Conservation (phyloP, 1,140 invertebrate species). For the Babylonia areolata region DNA sequence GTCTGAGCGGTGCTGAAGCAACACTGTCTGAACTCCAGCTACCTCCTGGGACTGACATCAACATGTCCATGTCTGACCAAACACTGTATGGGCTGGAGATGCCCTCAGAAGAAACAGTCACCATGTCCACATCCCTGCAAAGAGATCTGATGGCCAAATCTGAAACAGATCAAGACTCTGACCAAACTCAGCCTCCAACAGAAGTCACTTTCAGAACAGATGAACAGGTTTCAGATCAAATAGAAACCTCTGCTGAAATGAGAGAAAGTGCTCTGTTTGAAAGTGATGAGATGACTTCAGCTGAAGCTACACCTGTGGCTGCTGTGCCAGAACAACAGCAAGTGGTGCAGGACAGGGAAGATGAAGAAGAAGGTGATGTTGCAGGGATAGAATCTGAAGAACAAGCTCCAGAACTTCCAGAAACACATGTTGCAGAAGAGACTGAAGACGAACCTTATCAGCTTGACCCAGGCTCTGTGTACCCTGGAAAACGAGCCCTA, state of each 20-base stretch:
- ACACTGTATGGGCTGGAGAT: conserved; percentile 73
- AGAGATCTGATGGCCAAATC: conserved; percentile 30
- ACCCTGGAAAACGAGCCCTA: conserved; percentile 66
- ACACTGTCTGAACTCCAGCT: conserved; percentile 45
- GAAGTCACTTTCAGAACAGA: conserved; percentile 51
- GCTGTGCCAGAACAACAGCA: conserved; percentile 28
- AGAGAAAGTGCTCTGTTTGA: conserved; percentile 32
- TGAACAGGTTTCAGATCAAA: conserved; percentile 49
- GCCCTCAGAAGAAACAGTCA: conserved; percentile 68
- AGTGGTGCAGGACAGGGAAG: conserved; percentile 11
- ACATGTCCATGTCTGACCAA: conserved; percentile 64
- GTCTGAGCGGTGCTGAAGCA: neutral
- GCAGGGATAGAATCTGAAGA: conserved; percentile 23
- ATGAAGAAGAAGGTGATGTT: conserved; percentile 27
- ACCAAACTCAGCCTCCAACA: conserved; percentile 40
- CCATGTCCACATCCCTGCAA: conserved; percentile 54
- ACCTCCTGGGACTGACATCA: conserved; percentile 45
- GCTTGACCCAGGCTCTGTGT: conserved; percentile 52
- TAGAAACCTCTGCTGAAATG: conserved; percentile 37
- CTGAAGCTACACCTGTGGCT: conserved; percentile 22
- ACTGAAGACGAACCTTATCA: conserved; percentile 45
- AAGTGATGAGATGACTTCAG: neutral
- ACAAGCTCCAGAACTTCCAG: conserved; percentile 28
- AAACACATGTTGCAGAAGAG: conserved; percentile 39
- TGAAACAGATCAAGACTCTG: conserved; percentile 42